Base-by-base conservation (phyloP, 2,113 vertebrate genomes). In the Dissostichus mawsoni region DNA sequence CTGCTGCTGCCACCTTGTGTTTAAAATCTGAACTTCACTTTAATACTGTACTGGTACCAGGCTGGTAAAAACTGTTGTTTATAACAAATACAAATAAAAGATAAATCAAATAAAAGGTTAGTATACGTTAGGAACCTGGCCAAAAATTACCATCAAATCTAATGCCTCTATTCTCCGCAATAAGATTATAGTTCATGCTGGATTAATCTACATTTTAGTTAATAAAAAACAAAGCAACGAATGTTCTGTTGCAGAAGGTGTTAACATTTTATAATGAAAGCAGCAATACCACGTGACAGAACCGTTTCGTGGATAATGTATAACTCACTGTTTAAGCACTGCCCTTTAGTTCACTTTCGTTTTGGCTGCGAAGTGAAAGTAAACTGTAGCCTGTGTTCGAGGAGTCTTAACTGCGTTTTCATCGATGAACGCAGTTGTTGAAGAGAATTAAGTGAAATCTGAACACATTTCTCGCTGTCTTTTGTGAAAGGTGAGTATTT, bases 1-100 rank as follows among this genome's bases (percentile, higher is more conserved):
- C 50, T 71, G 17, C 50, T 75, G 82, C 76, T 85, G 74, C 87
- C 86, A 82, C 20, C 91, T 71, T 51, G 85, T 77, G 91, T n/a
- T 78, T 4, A 68, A 20, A 52, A 29, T 29, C 29, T 29, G 0
- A 11, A 17, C 5, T 47, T 72, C 0, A 41, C 50, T 25, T 9
- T 41, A 17, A 53, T 41, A 33, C 25, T 23, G 14, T 7, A 7
- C 11, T 69, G 18, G 36, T 8, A 41, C 36, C 36, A 41, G 36
- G 36, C 11, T 17, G 57, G 56, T 58, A 29, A 5, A 41, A 41
- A 41, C 3, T 41, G 36, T 41, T 5, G 36, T 41, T 41, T 41
- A 41, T 8, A 36, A 36, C 4, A 36, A 18, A 52, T 5, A 41
- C 29, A 41, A 41, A 41, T 41, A 41, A 41, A 41, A 41, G 3